These are phyloP conservation scores for Crotophaga sulcirostris DNA, from an alignment of 2,113 vertebrate species.

Conservation along the genomic window DNA sequence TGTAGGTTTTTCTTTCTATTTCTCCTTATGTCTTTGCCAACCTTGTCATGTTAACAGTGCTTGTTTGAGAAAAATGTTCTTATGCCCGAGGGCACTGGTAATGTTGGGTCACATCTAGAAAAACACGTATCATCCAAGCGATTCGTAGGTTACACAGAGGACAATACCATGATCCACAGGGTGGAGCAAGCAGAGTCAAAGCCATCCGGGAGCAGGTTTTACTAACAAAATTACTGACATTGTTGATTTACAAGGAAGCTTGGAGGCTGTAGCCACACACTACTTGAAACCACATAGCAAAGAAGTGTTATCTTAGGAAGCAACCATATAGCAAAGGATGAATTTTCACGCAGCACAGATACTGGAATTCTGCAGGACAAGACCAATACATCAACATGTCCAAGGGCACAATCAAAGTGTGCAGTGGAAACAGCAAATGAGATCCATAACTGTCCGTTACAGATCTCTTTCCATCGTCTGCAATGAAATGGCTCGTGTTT, in stretches of 20 bases:
- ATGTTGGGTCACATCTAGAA: rapidly evolving
- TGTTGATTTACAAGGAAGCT: neutral
- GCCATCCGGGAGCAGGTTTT: neutral
- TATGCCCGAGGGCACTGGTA: neutral
- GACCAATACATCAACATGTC: neutral
- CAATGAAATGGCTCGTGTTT: neutral
- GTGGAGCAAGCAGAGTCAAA: neutral
- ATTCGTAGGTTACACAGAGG: neutral
- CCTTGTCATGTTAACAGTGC: neutral
- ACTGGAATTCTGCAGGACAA: neutral
- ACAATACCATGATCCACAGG: neutral
- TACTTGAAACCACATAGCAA: neutral
- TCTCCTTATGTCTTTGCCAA: neutral
- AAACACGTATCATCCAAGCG: neutral
- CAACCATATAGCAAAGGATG: neutral
- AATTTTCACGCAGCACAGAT: neutral
- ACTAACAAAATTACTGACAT: neutral
- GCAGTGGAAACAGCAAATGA: neutral
- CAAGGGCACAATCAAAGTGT: neutral
- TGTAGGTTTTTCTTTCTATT: neutral
- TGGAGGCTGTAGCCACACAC: neutral
- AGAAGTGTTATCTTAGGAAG: no score
- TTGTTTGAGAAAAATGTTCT: neutral
- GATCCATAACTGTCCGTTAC: neutral
- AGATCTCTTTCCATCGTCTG: neutral